phyloP scores from a whole-genome alignment of 2,797 vertebrate species.

The Coreius guichenoti region DNA sequence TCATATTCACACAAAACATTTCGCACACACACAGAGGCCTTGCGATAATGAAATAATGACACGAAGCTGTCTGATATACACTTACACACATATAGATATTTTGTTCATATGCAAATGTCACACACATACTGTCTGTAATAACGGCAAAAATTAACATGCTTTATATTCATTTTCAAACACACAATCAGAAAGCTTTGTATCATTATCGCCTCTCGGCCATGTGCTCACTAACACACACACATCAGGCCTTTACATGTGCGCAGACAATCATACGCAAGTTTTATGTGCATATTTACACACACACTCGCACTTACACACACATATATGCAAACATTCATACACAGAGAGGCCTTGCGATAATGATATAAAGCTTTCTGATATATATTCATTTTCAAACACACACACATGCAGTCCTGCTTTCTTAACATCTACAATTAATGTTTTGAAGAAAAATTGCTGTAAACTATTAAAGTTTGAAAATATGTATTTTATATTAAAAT shows the following conservation, averaged over 20 bases:
- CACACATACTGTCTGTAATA: not conserved
- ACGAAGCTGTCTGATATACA: constrained; percentile 5
- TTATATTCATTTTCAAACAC: not conserved
- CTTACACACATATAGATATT: not conserved
- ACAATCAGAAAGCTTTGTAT: not conserved
- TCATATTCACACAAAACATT: not conserved
- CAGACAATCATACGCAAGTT: no score
- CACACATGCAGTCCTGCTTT: no score
- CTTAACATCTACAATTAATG: not conserved
- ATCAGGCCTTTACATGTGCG: no score
- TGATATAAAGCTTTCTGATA: constrained; percentile 8
- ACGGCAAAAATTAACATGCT: not conserved
- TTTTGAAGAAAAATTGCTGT: not conserved
- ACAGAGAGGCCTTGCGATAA: not conserved
- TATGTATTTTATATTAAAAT: not conserved
- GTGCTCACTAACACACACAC: no score
- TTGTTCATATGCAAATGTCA: not conserved
- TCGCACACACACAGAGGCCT: not conserved
- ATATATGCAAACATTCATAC: no score
- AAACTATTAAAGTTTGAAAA: not conserved
- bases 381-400: no score
- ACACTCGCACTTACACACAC: no score
- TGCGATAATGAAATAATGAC: not conserved
- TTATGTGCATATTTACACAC: no score
- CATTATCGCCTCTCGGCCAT: no score